phyloP scores from a whole-genome alignment of 2,113 vertebrate genomes.

The Pelobates fuscus region DNA sequence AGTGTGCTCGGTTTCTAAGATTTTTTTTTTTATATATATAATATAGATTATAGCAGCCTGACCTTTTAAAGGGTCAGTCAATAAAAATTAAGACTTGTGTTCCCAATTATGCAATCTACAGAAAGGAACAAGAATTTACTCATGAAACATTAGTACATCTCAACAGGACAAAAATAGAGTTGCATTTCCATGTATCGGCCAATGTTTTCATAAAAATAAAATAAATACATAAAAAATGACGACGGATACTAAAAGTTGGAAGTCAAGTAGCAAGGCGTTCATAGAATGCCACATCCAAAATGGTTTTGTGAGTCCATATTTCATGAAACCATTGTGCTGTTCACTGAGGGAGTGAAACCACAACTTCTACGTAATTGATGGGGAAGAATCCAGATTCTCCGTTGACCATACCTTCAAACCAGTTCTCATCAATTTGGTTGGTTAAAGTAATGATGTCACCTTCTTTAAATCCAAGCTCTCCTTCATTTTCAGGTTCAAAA shows the following conservation, averaged over 20 bases:
- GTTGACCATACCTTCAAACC: conserved; percentile 88
- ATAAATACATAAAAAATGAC: conserved; percentile 80
- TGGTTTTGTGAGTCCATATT: conserved; percentile 62
- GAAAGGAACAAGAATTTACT: neutral
- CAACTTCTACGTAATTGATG: conserved; percentile 89
- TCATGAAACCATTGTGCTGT: conserved; percentile 52
- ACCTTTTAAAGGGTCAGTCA: too few species aligned
- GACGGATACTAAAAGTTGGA: conserved; percentile 71
- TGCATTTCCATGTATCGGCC: conserved; percentile 60
- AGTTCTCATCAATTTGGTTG: conserved; percentile 94
- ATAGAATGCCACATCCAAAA: conserved; percentile 69
- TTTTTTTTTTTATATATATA: too few species aligned
- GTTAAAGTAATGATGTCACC: conserved; percentile 91
- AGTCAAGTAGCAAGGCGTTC: conserved; percentile 71
- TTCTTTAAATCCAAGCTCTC: conserved; percentile 94
- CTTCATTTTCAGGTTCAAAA: conserved; percentile 92
- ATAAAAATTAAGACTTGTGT: neutral
- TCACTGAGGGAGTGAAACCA: conserved; percentile 88
- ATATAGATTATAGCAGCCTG: conserved; percentile 46
- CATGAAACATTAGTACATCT: conserved; percentile 15
- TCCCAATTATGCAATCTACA: neutral
- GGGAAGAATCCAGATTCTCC: conserved; percentile 93
- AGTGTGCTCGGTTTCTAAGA: too few species aligned
- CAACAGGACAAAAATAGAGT: conserved; percentile 54
- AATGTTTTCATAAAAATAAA: conserved; percentile 67